Base-by-base conservation (phyloP, 2,888 invertebrate genomes). In the Heliconius erato region DNA sequence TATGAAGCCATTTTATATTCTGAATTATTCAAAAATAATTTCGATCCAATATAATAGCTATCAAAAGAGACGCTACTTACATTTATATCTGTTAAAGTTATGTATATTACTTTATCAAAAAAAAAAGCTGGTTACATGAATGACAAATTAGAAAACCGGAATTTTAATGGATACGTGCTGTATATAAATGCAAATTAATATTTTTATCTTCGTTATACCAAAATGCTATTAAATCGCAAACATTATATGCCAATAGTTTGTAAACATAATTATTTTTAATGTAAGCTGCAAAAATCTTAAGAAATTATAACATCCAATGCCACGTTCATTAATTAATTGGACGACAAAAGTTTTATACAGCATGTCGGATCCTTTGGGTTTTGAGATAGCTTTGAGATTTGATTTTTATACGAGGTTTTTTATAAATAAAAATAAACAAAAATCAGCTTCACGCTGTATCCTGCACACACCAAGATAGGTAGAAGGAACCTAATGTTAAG, bases 131-230 rank as follows among this genome's bases (percentile, higher is more conserved):
- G 11, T 23, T 32, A 76, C n/a, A 76, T 63, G 16, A 35, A 7
- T 76, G n/a, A 59, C n/a, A 63, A 63, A 63, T 63, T 63, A 76
- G 35, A 26, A 76, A 76, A 76, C 40, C 14, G 76, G 76, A n/a
- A 35, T 63, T 26, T n/a, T 63, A 74, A 11, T 35, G 5, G 32
- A 26, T n/a, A 3, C 11, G 9, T n/a, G 11, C 26, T 72, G 19
- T 28, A 28, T 40, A 71, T 44, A 12, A 72, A 49, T 49, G 72
- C 26, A 35, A 40, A 63, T 59, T 3, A 63, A 28, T 40, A 7
- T 35, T 76, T 59, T 35, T 76, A 26, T 19, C n/a, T 35, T 32
- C n/a, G 5, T 76, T 35, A 35, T 63, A 63, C 23, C 23, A 59
- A 35, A 32, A 23, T 6, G 28, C 26, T 26, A 59, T 19, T 26